Evolutionary conservation across 2,888 invertebrate genomes (phyloP), one percentile per base, ranked within the genome.

Genomic region (Selenia dentaria): DNA sequence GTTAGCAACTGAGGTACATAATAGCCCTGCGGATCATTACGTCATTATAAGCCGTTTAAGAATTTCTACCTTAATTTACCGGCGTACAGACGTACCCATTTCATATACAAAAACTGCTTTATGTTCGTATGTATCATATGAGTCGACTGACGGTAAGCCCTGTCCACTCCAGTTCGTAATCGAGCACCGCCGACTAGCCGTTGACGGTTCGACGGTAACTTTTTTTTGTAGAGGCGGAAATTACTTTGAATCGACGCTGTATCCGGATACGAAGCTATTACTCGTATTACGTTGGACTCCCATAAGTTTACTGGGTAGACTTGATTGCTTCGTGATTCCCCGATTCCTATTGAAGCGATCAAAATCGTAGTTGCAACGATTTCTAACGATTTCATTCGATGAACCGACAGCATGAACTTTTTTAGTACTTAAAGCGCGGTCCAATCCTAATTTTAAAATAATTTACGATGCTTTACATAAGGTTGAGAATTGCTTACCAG

Each of bases 151-250:
- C 22, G 31, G 24, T 31, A 40, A 41, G 32, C 45, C 34, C 26
- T 18, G 47, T 43, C 12, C 16, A 47, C 36, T 36, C 51, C 43
- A 51, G 43, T 52, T 55, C 33, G 44, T 51, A 49, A 51, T 51
- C 38, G 29, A 50, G 55, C 34, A 27, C 22, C 57, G 48, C 51
- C 57, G 51, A 53, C 55, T 59, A 67, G 63, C 69, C 67, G 63
- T 63, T 64, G 62, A 55, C 53, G 61, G 58, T 66, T 66, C 70
- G 76, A 75, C 75, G 70, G 70, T 70, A 68, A 5, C 28, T 64
- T 63, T 72, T 73, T 78, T 77, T 81, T 77, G 76, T 55, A 59
- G 54, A 59, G 54, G 53, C 77, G 79, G 84, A 82, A 79, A 81
- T 82, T 75, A 76, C 66, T 67, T 68, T 66, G 74, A 73, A 67